phyloP scores from a whole-genome alignment of 2,113 vertebrate species.

The Nannobrachium achirus region DNA sequence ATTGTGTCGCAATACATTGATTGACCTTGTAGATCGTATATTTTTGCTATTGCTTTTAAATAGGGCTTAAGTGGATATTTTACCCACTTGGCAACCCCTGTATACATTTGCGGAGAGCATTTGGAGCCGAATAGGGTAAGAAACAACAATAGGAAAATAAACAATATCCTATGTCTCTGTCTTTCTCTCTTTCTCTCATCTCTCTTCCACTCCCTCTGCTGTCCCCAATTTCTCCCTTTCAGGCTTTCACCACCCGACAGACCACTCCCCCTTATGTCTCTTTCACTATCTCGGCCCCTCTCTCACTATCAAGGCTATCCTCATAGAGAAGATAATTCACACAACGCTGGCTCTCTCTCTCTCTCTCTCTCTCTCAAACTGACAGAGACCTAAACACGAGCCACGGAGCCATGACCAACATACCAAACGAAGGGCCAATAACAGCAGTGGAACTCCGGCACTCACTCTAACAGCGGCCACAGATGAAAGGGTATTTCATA shows the following conservation, averaged over 20 bases:
- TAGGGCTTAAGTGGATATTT: no score
- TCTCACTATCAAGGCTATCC: background rate
- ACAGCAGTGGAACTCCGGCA: conserved; percentile 30
- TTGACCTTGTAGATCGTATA: no score
- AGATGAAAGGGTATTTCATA: conserved; percentile 42
- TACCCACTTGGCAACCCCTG: no score
- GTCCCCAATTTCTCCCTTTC: background rate
- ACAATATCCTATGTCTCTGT: background rate
- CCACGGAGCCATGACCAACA: background rate
- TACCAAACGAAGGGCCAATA: conserved; percentile 24
- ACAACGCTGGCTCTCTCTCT: background rate
- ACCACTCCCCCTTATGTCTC: background rate
- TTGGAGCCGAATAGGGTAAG: no score
- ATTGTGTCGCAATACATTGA: no score
- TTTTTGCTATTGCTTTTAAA: no score
- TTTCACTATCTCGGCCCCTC: background rate
- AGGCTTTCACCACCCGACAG: background rate
- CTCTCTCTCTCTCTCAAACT: background rate
- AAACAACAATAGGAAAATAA: no score
- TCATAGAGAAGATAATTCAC: no score
- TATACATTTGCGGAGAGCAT: no score
- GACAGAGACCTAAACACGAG: background rate
- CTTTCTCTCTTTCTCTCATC: background rate
- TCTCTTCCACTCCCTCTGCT: background rate
- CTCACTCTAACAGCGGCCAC: conserved; percentile 1